Evolutionary conservation across 92 coral and sea anemone species (phyloP).

Genomic region (Heteractis magnifica): DNA sequence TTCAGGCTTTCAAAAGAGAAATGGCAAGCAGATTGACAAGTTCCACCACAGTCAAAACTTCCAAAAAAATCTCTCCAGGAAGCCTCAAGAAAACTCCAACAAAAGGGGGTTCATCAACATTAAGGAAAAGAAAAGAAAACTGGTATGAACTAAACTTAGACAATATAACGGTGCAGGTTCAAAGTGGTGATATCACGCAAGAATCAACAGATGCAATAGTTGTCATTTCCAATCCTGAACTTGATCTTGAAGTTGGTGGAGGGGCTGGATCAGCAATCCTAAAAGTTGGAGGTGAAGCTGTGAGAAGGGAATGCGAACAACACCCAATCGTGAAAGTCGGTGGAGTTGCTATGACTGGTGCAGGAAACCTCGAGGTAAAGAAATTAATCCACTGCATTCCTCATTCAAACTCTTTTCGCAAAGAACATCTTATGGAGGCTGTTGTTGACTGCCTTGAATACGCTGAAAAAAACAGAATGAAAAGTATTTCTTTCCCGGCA

Average conservation of each 20-base stretch:
- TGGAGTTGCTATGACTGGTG: conserved; percentile 42
- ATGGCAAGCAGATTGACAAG: conserved; percentile 2
- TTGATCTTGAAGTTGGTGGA: conserved; percentile 30
- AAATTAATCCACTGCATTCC: conserved; percentile 44
- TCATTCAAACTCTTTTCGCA: background rate
- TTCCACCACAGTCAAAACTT: too few species aligned
- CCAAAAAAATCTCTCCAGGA: too few species aligned
- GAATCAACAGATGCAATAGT: conserved; percentile 59
- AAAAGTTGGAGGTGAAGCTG: conserved; percentile 47
- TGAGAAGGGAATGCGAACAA: conserved; percentile 34
- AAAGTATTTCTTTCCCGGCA: conserved; percentile 36
- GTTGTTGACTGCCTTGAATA: conserved; percentile 41
- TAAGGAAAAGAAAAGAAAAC: conserved; percentile 8
- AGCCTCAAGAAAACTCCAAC: background rate
- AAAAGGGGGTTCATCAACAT: background rate
- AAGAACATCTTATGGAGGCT: background rate
- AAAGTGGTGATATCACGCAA: conserved; percentile 50
- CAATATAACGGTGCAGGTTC: conserved; percentile 41
- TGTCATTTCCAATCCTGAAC: conserved; percentile 44
- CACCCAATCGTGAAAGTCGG: conserved; percentile 20
- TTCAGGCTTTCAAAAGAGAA: conserved; percentile 49
- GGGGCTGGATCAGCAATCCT: conserved; percentile 63
- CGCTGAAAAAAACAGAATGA: conserved; percentile 18
- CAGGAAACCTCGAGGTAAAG: conserved; percentile 42
- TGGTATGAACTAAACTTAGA: conserved; percentile 40